Evolutionary conservation across 1,140 invertebrate species (phyloP).

Genomic region (Magallana angulata): DNA sequence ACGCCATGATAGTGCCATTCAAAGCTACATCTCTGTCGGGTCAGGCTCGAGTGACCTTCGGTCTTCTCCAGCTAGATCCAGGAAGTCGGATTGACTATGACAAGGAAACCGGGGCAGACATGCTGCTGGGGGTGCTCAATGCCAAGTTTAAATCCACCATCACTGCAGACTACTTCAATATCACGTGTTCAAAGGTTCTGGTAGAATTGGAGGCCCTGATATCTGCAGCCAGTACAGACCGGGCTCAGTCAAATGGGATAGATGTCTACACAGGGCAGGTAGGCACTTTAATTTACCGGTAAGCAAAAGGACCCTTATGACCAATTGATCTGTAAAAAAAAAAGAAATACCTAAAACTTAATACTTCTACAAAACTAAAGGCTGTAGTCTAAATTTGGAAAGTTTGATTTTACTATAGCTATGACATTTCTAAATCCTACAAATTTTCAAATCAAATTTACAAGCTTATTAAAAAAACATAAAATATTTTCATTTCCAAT

Average conservation of each 20-base stretch:
- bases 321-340: too few relatives aligned
- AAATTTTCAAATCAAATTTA: too few relatives aligned
- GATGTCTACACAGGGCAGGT: conserved; percentile 62
- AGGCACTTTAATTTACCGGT: neutral
- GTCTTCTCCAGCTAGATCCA: conserved; percentile 68
- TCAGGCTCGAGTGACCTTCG: conserved; percentile 67
- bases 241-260: conserved; percentile 61
- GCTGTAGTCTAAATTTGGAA: too few relatives aligned
- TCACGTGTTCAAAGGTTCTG: conserved; percentile 64
- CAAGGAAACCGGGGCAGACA: conserved; percentile 67
- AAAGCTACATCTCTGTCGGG: conserved; percentile 57
- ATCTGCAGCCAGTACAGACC: conserved; percentile 64
- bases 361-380: too few relatives aligned
- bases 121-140: conserved; percentile 66
- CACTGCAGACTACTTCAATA: conserved; percentile 69
- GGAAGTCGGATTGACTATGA: conserved; percentile 69
- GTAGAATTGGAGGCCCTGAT: conserved; percentile 67
- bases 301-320: too few relatives aligned
- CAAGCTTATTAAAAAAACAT: too few relatives aligned
- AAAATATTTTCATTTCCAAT: too few relatives aligned
- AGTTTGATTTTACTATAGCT: too few relatives aligned
- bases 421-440: too few relatives aligned
- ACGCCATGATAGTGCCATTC: conserved; percentile 68
- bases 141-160: conserved; percentile 67
- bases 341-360: too few relatives aligned